Evolutionary conservation across 2,113 vertebrate species (phyloP).

Genomic region (Phalacrocorax brasilianus): DNA sequence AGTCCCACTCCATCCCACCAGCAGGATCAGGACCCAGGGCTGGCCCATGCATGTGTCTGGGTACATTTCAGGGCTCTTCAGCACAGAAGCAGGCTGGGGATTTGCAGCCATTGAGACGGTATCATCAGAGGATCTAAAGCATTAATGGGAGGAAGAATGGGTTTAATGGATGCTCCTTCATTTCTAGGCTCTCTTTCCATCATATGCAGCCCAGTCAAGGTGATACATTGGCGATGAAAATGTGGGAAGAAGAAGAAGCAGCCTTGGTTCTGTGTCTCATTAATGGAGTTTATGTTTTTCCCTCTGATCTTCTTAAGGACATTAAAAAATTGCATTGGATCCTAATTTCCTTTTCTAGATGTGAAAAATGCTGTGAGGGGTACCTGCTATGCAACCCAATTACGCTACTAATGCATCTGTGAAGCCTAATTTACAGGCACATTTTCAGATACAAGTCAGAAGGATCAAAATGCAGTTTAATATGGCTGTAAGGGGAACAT

Average conservation of each 20-base stretch:
- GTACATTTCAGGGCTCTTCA: not conserved
- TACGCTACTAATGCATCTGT: not conserved
- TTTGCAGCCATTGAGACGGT: not conserved
- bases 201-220: not conserved
- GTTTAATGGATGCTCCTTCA: not conserved
- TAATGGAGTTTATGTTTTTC: not conserved
- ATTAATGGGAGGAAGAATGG: not conserved
- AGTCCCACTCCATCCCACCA: accelerated
- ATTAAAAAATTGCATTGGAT: not conserved
- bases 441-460: not conserved
- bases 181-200: not conserved
- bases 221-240: not conserved
- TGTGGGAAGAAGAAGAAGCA: not conserved
- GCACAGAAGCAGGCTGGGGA: not conserved
- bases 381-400: not conserved
- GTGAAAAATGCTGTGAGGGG: not conserved
- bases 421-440: not conserved
- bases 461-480: not conserved
- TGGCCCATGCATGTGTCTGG: not conserved
- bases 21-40: not conserved
- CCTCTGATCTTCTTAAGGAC: not conserved
- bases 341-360: not conserved
- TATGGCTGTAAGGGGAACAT: not conserved
- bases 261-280: not conserved
- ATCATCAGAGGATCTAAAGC: not conserved